Percentiles rank a stretch among this genome's conserved stretches.
phyloP scores from a whole-genome alignment of 2,888 invertebrate species.

The Metalampra italica region DNA sequence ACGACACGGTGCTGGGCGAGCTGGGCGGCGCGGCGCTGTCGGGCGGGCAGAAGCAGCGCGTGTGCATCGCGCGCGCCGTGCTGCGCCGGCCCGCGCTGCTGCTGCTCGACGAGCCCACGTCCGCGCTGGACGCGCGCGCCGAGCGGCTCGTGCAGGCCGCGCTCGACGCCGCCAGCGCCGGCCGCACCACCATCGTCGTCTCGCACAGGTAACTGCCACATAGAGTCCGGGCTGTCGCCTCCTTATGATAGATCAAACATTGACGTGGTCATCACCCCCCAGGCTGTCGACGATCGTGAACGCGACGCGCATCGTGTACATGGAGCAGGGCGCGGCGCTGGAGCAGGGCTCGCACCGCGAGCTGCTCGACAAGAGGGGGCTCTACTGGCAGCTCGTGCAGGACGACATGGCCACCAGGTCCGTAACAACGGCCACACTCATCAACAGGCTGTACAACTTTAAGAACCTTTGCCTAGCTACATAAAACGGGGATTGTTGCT shows the following conservation, averaged over 20 bases:
- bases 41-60: conserved; percentile 90
- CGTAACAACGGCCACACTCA: conserved; percentile 5
- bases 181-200: conserved; percentile 85
- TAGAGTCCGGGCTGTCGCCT: no score
- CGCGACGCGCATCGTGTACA: conserved; percentile 83
- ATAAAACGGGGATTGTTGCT: no score
- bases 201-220: conserved; percentile 76
- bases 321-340: conserved; percentile 82
- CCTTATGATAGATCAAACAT: no score
- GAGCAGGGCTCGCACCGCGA: conserved; percentile 86
- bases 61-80: conserved; percentile 90
- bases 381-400: conserved; percentile 83
- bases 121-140: conserved; percentile 88
- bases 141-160: conserved; percentile 81
- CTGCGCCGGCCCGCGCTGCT: conserved; percentile 85
- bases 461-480: no score
- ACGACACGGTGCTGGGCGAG: conserved; percentile 86
- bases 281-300: conserved; percentile 83
- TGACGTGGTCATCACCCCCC: not conserved
- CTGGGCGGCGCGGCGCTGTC: conserved; percentile 86
- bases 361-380: conserved; percentile 79
- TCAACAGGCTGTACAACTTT: no score
- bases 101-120: conserved; percentile 90
- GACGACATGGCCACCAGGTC: conserved; percentile 74
- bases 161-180: conserved; percentile 84